Evolutionary conservation across 2,888 invertebrate species (phyloP), one percentile per base, ranked within the genome.

Genomic region (Hydriomena furcata): DNA sequence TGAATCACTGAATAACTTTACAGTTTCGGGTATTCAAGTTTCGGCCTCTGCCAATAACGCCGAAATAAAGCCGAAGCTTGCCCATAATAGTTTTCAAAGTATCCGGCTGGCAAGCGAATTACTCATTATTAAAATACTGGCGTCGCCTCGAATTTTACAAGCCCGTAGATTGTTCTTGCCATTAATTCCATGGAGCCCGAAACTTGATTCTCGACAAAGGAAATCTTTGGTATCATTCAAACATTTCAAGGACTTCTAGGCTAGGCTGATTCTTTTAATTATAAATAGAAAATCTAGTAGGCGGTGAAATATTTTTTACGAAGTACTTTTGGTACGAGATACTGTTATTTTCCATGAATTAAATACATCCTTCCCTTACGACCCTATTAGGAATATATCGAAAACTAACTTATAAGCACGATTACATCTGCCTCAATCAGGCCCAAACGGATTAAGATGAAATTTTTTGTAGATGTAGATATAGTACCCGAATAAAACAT

Each of bases 111-210:
- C 11, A 44, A 49, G 17, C 20, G 34, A 48, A 45, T 53, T 30
- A 38, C 34, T 48, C 48, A 44, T 49, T 46, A 36, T 31, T 44
- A 37, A 49, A 49, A 49, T 42, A 45, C 35, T 41, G 40, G 31
- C 34, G 32, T 50, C 4, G 31, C 44, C n/a, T 34, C 6, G 45
- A 52, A 13, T 60, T 51, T 52, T 10, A 36, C 51, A 58, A 54
- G 13, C 23, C 8, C 35, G 12, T 7, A 36, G 37, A 53, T 44
- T 41, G 20, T 47, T 36, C 34, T 37, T 37, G 25, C 31, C 37
- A 43, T 45, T 38, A 46, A 46, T 42, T 36, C 34, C 43, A 31
- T 43, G 30, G 25, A 34, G 25, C 34, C 42, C 28, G 31, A 44
- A 58, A 48, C 31, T 8, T 42, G 40, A 47, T 40, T 41, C 37